Percentiles rank a stretch among this genome's conserved stretches.
Conservation (phyloP, 37 sponge, comb jelly and placozoan genomes). For the Theonella swinhoei region DNA sequence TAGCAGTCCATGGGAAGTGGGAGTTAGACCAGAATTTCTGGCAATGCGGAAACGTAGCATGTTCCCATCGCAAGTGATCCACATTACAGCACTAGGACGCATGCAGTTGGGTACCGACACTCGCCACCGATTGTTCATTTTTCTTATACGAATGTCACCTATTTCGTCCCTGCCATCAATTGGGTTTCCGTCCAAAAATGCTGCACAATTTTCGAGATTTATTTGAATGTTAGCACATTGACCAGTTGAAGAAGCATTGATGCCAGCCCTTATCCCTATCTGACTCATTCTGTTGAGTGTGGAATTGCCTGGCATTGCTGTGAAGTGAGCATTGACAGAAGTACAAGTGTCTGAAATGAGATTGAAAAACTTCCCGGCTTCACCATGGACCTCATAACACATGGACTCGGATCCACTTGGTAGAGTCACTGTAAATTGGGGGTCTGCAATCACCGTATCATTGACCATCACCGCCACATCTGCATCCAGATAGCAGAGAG, state of each 20-base stretch:
- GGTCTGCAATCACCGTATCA: conserved; percentile 61
- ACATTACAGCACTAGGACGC: conserved; percentile 61
- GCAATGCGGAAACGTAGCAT: conserved; percentile 69
- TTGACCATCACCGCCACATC: conserved; percentile 25
- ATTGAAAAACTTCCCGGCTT: conserved; percentile 33
- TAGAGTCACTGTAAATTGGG: conserved; percentile 48
- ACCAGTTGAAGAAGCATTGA: not conserved
- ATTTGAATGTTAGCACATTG: conserved; percentile 31
- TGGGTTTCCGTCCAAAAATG: not conserved
- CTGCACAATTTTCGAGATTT: conserved; percentile 50
- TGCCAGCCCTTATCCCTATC: conserved; percentile 47
- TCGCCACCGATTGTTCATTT: conserved; percentile 27
- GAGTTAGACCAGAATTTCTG: conserved; percentile 58
- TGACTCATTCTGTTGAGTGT: conserved; percentile 50
- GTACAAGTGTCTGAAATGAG: conserved; percentile 67
- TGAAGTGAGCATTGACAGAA: conserved; percentile 62
- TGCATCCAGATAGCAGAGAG: not conserved
- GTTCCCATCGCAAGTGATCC: conserved; percentile 51
- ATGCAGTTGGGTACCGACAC: conserved; percentile 77
- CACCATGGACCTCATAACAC: conserved; percentile 75
- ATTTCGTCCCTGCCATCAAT: no score
- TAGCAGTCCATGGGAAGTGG: conserved; percentile 76
- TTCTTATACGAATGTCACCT: conserved; percentile 16
- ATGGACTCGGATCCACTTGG: not conserved
- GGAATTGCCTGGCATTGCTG: conserved; percentile 1